phyloP scores from a whole-genome alignment of 2,797 vertebrate genomes.

The Tiaroga cobitis region DNA sequence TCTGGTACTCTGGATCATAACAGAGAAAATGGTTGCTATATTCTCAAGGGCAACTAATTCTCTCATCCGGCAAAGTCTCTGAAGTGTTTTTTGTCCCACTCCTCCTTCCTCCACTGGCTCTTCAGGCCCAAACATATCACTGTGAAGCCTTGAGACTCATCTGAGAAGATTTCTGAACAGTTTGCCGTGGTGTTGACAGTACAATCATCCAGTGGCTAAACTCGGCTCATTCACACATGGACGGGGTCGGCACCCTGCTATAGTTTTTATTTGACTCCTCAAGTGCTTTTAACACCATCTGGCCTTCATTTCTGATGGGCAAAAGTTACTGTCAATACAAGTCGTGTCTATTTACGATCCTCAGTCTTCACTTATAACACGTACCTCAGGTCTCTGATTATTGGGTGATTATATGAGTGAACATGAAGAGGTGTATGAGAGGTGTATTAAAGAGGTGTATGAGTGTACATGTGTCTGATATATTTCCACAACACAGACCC shows the following conservation, averaged over 20 bases:
- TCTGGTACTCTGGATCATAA: neutral
- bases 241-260: neutral
- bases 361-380: neutral
- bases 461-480: no score
- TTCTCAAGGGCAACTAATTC: constrained; percentile 42
- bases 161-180: constrained; percentile 6
- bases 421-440: neutral
- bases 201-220: neutral
- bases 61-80: constrained; percentile 8
- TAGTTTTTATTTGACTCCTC: neutral
- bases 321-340: neutral
- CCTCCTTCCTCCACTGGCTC: neutral
- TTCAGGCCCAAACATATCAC: neutral
- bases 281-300: constrained; percentile 17
- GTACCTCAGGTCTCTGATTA: neutral
- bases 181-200: constrained; percentile 17
- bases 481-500: neutral
- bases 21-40: constrained; percentile 11
- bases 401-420: neutral
- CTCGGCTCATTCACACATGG: neutral
- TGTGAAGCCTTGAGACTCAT: constrained; percentile 5
- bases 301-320: neutral
- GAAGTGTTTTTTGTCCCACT: neutral
- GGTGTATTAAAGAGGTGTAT: no score
- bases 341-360: neutral